These are phyloP conservation scores for Clunio marinus DNA, from an alignment of 2,888 invertebrate genomes.

Conservation along the genomic window DNA sequence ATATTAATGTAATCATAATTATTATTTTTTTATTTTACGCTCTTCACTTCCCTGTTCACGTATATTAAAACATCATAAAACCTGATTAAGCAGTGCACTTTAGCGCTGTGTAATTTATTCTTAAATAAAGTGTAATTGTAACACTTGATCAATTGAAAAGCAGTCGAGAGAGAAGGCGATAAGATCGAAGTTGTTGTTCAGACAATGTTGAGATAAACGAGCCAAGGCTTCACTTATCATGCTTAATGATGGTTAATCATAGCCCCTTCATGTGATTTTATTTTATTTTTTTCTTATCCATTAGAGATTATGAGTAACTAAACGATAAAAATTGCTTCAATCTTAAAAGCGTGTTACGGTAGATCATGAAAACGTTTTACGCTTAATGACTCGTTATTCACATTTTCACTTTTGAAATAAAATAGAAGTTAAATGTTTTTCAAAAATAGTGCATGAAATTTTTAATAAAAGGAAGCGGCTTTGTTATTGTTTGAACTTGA, in stretches of 20 bases:
- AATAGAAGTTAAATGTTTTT: background rate
- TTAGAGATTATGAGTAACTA: no score
- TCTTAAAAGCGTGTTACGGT: background rate
- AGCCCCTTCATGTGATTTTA: constrained; percentile 14
- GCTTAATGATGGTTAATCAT: constrained; percentile 37
- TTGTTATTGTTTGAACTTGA: no score
- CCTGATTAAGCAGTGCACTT: constrained; percentile 31
- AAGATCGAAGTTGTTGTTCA: background rate
- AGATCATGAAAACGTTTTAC: constrained; percentile 2
- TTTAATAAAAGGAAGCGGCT: constrained; percentile 33
- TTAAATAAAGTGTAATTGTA: constrained; percentile 35
- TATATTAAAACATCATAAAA: constrained; percentile 35
- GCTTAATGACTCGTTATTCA: background rate
- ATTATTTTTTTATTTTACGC: background rate
- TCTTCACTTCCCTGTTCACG: background rate
- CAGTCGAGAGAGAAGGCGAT: background rate
- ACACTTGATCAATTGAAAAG: constrained; percentile 30
- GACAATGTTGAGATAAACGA: constrained; percentile 2
- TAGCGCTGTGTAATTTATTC: constrained; percentile 20
- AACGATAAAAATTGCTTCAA: background rate
- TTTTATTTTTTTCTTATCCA: no score
- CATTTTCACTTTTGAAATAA: constrained; percentile 21
- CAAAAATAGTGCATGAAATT: constrained; percentile 37
- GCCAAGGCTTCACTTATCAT: constrained; percentile 16
- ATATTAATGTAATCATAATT: constrained; percentile 22